Evolutionary conservation across 2,797 vertebrate genomes (phyloP).

Genomic region (Phoxinus dragarum): DNA sequence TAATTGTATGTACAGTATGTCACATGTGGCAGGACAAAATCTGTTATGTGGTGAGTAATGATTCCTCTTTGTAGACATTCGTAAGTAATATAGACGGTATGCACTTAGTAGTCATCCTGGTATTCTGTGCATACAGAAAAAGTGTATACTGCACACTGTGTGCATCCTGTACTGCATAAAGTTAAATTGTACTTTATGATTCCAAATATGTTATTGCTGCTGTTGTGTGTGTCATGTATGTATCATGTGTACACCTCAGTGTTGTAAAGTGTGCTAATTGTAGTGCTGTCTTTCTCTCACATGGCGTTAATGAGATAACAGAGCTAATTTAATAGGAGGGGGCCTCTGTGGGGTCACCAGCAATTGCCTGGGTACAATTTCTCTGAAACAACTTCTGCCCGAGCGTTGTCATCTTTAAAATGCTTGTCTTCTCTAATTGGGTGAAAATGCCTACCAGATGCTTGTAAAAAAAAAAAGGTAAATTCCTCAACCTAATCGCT

Average conservation of each 20-base stretch:
- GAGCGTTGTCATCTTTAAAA: constrained; percentile 82
- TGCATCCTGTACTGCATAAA: background rate
- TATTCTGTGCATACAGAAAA: background rate
- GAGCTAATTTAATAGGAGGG: constrained; percentile 29
- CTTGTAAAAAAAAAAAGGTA: constrained; percentile 72
- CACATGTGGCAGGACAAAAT: background rate
- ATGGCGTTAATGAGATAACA: constrained; percentile 29
- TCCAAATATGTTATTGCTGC: background rate
- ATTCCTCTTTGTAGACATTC: background rate
- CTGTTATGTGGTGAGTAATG: background rate
- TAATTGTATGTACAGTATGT: background rate
- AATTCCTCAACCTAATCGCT: constrained; percentile 78
- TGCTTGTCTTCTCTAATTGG: constrained; percentile 83
- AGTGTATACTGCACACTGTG: background rate
- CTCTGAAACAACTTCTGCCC: constrained; percentile 80
- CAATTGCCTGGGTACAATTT: constrained; percentile 81
- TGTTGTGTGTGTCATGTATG: background rate
- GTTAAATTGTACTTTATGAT: background rate
- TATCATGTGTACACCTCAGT: background rate
- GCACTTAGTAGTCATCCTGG: background rate
- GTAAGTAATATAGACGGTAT: too few relatives aligned
- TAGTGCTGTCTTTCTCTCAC: constrained; percentile 29
- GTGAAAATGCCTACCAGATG: constrained; percentile 87
- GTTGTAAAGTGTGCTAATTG: constrained; percentile 10
- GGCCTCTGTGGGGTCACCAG: constrained; percentile 74